Base-by-base conservation (phyloP, 2,113 vertebrate genomes). In the Laterallus jamaicensis region DNA sequence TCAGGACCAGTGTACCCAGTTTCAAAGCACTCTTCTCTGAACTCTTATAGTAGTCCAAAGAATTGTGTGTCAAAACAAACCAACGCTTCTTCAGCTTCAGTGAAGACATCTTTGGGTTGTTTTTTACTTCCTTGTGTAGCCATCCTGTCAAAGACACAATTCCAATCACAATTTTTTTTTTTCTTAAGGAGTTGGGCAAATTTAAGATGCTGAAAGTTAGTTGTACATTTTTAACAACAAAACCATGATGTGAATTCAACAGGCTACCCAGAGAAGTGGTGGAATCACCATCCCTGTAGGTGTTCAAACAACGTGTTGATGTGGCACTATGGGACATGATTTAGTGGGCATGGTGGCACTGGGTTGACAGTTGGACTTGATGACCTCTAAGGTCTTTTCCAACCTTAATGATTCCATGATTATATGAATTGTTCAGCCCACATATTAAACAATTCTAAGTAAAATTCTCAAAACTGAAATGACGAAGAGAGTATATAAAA, bases 31-130 rank as follows among this genome's bases (percentile, higher is more conserved):
- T 98, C 63, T 99, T 98, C 96, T 99, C 99, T 0, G 99, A 99
- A 97, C 98, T 99, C 98, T 99, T 99, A 91, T 99, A 99, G 96
- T 99, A 99, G 95, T 99, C 99, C 96, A 99, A 97, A 58, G 99
- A 99, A 84, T 99, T 99, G 96, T 99, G 99, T 0, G 99, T 99
- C 6, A 99, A 98, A 69, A 99, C 98, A 97, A 99, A 99, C 99
- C 99, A 99, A 69, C 99, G 99, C 86, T 99, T 99, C 97, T 99
- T 99, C 60, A 99, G 96, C 84, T 99, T 99, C 94, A 99, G 95
- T 0, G 98, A 98, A 0, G 98, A 98, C 95, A 97, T 97, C 90
- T 98, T 99, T 5, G 98, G 98, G 59, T 98, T 99, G 97, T 98
- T 99, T 93, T 98, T 99, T 37, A 99, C 98, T 97, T 99, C 99